A percentile compares a stretch with the other conserved stretches of the same genome.
Conservation (phyloP, 53 echinoderm and acorn worm species). For the Henricia sp. region DNA sequence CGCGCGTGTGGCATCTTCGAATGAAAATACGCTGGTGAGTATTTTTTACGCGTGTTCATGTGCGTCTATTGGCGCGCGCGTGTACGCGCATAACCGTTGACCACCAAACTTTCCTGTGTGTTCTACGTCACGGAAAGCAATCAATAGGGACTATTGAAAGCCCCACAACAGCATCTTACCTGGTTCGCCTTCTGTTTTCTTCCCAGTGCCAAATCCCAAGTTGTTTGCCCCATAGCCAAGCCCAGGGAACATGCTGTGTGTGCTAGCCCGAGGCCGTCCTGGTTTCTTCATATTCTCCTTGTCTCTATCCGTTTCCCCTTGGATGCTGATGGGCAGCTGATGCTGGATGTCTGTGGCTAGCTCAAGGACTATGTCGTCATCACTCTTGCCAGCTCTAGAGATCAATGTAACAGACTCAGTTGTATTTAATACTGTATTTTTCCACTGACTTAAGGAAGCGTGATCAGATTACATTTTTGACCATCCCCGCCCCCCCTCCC, state of each 20-base stretch:
- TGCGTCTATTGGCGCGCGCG: too few relatives aligned
- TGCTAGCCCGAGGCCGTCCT: slow-evolving; percentile 38
- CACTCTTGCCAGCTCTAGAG: slow-evolving; percentile 80
- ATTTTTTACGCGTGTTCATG: too few relatives aligned
- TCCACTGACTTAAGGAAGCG: too few relatives aligned
- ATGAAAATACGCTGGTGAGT: too few relatives aligned
- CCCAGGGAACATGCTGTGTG: slow-evolving; percentile 56
- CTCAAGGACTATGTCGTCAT: slow-evolving; percentile 89
- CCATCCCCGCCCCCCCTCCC: too few relatives aligned
- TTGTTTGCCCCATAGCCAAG: slow-evolving; percentile 38
- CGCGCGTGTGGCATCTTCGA: too few relatives aligned
- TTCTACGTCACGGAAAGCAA: too few relatives aligned
- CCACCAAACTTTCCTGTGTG: too few relatives aligned
- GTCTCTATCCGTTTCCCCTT: slow-evolving; percentile 71
- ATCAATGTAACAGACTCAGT: neutral
- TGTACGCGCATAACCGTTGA: too few relatives aligned
- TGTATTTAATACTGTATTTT: too few relatives aligned
- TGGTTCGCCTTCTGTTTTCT: slow-evolving; percentile 61
- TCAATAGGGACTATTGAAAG: too few relatives aligned
- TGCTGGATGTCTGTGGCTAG: slow-evolving; percentile 82
- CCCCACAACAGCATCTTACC: slow-evolving; percentile 67
- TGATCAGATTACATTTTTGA: too few relatives aligned
- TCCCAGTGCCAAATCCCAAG: slow-evolving; percentile 74
- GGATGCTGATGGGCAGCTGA: slow-evolving; percentile 78
- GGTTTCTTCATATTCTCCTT: slow-evolving; percentile 52